A percentile compares a stretch with the other conserved stretches of the same genome.
Conservation (phyloP, 1,140 invertebrate genomes). For the Hermetia illucens region DNA sequence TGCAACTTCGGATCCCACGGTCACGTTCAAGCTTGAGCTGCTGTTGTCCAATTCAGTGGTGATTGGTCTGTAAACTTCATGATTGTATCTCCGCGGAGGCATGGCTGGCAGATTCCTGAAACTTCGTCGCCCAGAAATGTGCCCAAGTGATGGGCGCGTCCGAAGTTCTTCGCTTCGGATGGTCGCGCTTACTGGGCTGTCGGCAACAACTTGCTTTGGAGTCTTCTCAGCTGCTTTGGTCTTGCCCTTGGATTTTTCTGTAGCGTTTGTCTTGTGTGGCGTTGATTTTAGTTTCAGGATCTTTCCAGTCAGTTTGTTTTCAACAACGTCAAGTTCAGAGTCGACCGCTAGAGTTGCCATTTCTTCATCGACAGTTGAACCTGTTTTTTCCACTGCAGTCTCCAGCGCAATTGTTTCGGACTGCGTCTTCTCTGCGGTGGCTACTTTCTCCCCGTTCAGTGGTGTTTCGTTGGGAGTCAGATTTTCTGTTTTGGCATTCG, state of each 20-base stretch:
- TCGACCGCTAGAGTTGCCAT: not conserved
- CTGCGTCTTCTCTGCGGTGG: not conserved
- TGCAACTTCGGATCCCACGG: not conserved
- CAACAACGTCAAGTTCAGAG: not conserved
- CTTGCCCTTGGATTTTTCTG: not conserved
- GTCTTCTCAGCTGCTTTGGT: not conserved
- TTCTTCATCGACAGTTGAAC: not conserved
- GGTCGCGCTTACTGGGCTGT: not conserved
- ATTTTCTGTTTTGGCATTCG: not conserved
- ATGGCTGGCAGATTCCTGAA: not conserved
- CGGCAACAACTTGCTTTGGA: not conserved
- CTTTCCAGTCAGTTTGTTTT: not conserved
- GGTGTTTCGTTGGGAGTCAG: not conserved
- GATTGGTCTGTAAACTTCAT: not conserved
- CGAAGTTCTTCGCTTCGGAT: not conserved
- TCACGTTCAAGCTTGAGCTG: not conserved
- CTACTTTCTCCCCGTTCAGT: not conserved
- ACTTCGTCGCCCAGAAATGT: not conserved
- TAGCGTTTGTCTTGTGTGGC: not conserved
- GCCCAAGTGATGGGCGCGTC: not conserved
- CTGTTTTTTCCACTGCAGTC: not conserved
- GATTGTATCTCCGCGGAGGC: not conserved
- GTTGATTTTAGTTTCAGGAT: not conserved
- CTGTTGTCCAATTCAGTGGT: not conserved
- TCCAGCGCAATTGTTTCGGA: not conserved